These are phyloP conservation scores for Gisinianus flammeolus DNA, from an alignment of 2,888 invertebrate genomes.

Conservation along the genomic window DNA sequence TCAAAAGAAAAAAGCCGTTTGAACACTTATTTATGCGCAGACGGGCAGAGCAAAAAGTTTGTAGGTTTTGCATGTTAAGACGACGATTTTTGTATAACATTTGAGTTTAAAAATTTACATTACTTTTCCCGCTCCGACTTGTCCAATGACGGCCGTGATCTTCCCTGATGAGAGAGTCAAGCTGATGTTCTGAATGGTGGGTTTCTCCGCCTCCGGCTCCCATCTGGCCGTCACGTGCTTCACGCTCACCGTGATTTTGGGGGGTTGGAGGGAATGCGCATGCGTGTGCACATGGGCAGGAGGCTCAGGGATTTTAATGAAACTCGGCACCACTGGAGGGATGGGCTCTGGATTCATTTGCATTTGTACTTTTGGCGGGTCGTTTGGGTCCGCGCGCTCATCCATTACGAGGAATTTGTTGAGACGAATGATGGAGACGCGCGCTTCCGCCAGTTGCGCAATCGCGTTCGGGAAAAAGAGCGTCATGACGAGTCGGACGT, in stretches of 20 bases:
- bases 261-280: too few relatives aligned
- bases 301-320: background rate
- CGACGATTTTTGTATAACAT: background rate
- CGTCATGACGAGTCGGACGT: slow-evolving; percentile 81
- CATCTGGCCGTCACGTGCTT: slow-evolving; percentile 57
- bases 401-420: slow-evolving; percentile 59
- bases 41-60: too few relatives aligned
- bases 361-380: slow-evolving; percentile 59
- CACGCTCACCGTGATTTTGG: slow-evolving; percentile 38
- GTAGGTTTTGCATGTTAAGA: too few relatives aligned
- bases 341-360: slow-evolving; percentile 62
- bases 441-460: slow-evolving; percentile 78
- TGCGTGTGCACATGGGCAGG: background rate
- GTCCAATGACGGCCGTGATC: slow-evolving; percentile 62
- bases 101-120: background rate
- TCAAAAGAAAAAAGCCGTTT: background rate
- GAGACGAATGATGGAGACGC: slow-evolving; percentile 76
- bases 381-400: background rate
- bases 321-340: too few relatives aligned
- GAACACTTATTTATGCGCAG: too few relatives aligned
- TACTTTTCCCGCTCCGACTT: slow-evolving; percentile 59
- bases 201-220: slow-evolving; percentile 62
- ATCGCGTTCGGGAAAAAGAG: slow-evolving; percentile 87
- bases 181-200: slow-evolving; percentile 73
- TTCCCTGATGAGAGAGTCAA: slow-evolving; percentile 71